Evolutionary conservation across 1,140 invertebrate species (phyloP).

Genomic region (Mamestra configurata): DNA sequence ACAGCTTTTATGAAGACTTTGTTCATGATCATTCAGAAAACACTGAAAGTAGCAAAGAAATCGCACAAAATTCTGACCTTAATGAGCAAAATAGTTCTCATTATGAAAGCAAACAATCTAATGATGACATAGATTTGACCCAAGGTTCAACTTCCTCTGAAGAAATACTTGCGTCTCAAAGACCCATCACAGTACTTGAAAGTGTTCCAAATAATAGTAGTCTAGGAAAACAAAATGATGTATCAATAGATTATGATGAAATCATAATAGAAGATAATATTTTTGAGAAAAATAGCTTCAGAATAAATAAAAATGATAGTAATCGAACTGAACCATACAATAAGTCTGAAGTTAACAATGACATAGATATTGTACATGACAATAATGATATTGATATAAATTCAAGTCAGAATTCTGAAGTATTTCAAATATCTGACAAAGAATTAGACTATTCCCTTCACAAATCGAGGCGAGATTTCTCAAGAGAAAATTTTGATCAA

Average conservation of each 20-base stretch:
- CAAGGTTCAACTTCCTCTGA: conserved; percentile 61
- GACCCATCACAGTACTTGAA: not conserved
- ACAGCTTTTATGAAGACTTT: conserved; percentile 61
- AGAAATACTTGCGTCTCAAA: not conserved
- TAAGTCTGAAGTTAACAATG: not conserved
- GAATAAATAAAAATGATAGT: not conserved
- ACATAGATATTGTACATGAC: conserved; percentile 38
- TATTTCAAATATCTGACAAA: conserved; percentile 77
- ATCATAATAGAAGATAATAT: conserved; percentile 48
- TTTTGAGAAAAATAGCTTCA: not conserved
- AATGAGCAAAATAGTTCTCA: conserved; percentile 30
- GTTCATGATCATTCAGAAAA: conserved; percentile 56
- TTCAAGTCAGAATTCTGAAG: conserved; percentile 65
- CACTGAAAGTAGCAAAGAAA: conserved; percentile 51
- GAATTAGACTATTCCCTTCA: conserved; percentile 80
- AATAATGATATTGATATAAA: conserved; percentile 53
- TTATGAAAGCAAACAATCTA: conserved; percentile 26
- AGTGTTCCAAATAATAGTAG: conserved; percentile 48
- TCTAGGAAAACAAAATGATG: conserved; percentile 68
- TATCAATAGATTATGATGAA: conserved; percentile 82
- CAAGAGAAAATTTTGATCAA: conserved; percentile 62
- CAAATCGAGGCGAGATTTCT: conserved; percentile 57
- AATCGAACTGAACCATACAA: not conserved
- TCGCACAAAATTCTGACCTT: conserved; percentile 21
- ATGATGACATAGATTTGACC: conserved; percentile 70